Percentiles rank a stretch among this genome's conserved stretches.
Conservation (phyloP, 2,113 vertebrate species). For the Collichthys lucidus region DNA sequence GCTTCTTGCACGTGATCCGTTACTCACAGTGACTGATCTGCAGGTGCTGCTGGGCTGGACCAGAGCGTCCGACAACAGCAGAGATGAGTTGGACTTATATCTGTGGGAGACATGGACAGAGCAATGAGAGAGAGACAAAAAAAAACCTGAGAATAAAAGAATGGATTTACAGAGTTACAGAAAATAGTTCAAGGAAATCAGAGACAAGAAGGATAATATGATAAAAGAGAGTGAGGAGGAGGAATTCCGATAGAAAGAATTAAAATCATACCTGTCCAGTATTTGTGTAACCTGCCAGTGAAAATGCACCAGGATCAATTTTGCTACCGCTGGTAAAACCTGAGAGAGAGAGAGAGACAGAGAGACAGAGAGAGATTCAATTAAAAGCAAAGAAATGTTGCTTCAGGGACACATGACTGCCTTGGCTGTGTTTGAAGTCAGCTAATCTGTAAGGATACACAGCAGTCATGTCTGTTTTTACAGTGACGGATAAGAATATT, state of each 20-base stretch:
- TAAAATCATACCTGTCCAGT: constrained; percentile 90
- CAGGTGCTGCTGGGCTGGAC: constrained; percentile 92
- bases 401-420: background rate
- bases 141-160: background rate
- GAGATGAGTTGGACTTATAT: constrained; percentile 94
- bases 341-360: constrained; percentile 60
- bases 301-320: constrained; percentile 98
- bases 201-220: background rate
- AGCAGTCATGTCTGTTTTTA: background rate
- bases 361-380: background rate
- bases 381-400: constrained; percentile 7
- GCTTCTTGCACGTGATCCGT: background rate
- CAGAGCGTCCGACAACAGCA: constrained; percentile 93
- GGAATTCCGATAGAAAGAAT: background rate
- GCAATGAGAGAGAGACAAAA: background rate
- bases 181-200: background rate
- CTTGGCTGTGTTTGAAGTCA: background rate
- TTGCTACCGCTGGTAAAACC: constrained; percentile 97
- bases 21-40: constrained; percentile 90
- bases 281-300: constrained; percentile 98
- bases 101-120: constrained; percentile 78
- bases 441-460: background rate
- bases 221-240: background rate
- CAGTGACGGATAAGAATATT: background rate
- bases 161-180: background rate